phyloP scores from a whole-genome alignment of 2,113 vertebrate genomes.

The Paraplagusia blochii region DNA sequence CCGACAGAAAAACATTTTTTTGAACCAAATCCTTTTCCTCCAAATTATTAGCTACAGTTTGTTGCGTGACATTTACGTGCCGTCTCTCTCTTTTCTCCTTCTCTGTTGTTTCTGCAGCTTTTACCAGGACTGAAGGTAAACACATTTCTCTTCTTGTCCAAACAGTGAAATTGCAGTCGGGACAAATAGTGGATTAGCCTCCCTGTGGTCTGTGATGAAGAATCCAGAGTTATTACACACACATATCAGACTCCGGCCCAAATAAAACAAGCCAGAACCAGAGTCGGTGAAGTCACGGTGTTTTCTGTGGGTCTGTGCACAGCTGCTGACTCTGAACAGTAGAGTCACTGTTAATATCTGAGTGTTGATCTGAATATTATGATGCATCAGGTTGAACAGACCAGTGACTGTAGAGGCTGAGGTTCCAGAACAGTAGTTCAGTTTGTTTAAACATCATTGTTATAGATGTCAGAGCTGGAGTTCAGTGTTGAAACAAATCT shows the following conservation, averaged over 20 bases:
- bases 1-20: background rate
- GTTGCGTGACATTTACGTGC: conserved; percentile 9
- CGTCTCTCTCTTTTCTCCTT: conserved; percentile 3
- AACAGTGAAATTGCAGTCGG: conserved; percentile 7
- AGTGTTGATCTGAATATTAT: too few relatives aligned
- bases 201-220: background rate
- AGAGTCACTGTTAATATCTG: too few relatives aligned
- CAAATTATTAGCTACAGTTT: background rate
- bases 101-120: conserved; percentile 59
- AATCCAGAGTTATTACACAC: background rate
- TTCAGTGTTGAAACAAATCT: too few relatives aligned
- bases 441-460: too few relatives aligned
- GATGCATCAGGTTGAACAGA: too few relatives aligned
- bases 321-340: conserved; percentile 10
- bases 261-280: conserved; percentile 14
- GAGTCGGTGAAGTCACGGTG: background rate
- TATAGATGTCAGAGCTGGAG: too few relatives aligned
- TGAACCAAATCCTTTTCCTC: background rate
- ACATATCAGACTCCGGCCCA: conserved; percentile 11
- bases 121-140: conserved; percentile 76
- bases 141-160: background rate
- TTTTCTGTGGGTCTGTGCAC: conserved; percentile 20
- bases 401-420: too few relatives aligned
- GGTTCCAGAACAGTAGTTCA: too few relatives aligned
- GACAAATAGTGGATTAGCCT: conserved; percentile 9